phyloP scores from a whole-genome alignment of 1,140 invertebrate genomes.

The Galleria mellonella region DNA sequence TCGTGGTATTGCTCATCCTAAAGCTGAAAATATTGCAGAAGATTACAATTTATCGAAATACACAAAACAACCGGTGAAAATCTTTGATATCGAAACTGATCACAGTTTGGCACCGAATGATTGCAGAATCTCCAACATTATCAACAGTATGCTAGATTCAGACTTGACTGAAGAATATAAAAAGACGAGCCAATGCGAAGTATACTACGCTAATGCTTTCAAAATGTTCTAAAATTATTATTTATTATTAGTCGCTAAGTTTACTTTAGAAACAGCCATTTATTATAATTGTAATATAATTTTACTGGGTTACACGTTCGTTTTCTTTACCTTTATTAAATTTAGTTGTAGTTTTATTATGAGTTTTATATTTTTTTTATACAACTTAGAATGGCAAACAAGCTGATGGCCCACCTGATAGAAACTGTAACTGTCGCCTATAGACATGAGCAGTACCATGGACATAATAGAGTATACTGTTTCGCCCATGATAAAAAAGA shows the following conservation, averaged over 20 bases:
- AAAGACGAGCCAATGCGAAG: slow-evolving; percentile 15
- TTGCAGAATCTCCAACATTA: slow-evolving; percentile 13
- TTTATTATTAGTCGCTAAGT: slow-evolving; percentile 3
- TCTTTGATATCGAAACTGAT: slow-evolving; percentile 15
- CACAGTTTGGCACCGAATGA: slow-evolving; percentile 15
- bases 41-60: slow-evolving; percentile 24
- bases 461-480: too few relatives aligned
- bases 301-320: too few relatives aligned
- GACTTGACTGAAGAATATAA: slow-evolving; percentile 17
- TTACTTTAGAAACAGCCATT: slow-evolving; percentile 6
- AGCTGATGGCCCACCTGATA: too few relatives aligned
- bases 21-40: slow-evolving; percentile 8
- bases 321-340: too few relatives aligned
- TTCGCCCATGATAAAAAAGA: too few relatives aligned
- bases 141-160: slow-evolving; percentile 16
- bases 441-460: too few relatives aligned
- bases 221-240: slow-evolving; percentile 3
- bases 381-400: too few relatives aligned
- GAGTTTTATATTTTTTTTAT: too few relatives aligned
- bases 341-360: too few relatives aligned
- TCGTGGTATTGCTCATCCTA: slow-evolving; percentile 10
- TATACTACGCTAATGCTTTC: slow-evolving; percentile 9
- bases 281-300: background rate
- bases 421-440: too few relatives aligned
- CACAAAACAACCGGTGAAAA: slow-evolving; percentile 10